Evolutionary conservation across 2,113 vertebrate species (phyloP).

Genomic region (Sclerurus mexicanus): DNA sequence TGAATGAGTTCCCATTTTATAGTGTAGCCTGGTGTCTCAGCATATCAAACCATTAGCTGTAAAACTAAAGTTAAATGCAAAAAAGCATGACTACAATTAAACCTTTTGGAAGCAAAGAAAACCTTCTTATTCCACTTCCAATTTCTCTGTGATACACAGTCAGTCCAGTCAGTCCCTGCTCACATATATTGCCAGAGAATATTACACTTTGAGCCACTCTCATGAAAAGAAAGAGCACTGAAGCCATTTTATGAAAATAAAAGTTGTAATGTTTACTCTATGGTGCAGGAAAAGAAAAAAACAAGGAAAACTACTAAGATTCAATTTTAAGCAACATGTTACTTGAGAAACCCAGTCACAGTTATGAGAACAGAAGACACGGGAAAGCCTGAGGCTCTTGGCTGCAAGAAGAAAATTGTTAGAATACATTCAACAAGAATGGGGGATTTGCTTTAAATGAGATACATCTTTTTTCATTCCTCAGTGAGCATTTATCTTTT

Average conservation of each 20-base stretch:
- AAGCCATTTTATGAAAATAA: background rate
- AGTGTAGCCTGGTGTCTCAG: background rate
- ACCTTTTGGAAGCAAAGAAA: background rate
- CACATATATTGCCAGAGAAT: background rate
- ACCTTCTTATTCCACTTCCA: background rate
- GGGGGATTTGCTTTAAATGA: background rate
- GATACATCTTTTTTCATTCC: background rate
- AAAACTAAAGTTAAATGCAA: background rate
- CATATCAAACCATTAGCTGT: background rate
- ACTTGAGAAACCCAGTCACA: background rate
- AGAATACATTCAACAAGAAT: background rate
- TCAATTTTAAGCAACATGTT: background rate
- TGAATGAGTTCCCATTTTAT: background rate
- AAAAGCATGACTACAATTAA: background rate
- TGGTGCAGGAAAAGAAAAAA: background rate
- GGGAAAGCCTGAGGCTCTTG: background rate
- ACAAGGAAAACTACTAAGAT: background rate
- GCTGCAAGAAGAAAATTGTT: background rate
- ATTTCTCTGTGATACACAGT: background rate
- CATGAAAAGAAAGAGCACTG: background rate
- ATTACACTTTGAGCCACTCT: background rate
- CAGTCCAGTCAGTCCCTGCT: background rate
- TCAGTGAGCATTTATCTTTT: background rate
- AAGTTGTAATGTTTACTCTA: background rate
- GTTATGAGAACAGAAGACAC: background rate